Percentiles rank a stretch among this genome's conserved stretches.
phyloP scores from a whole-genome alignment of 2,888 invertebrate genomes.

The Allygus modestus region DNA sequence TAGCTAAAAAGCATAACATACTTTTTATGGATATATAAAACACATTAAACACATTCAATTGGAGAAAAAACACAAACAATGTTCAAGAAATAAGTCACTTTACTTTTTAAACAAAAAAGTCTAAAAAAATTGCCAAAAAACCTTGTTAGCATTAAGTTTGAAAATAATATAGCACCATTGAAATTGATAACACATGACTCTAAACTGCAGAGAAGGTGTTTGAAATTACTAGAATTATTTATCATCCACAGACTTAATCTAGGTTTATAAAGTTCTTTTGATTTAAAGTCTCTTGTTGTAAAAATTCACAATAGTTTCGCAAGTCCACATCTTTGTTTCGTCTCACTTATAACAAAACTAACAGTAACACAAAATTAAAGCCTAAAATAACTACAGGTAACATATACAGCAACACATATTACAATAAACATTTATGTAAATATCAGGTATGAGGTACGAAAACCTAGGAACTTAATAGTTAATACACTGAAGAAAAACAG shows the following conservation, averaged over 20 bases:
- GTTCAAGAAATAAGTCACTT: too few relatives aligned
- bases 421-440: slow-evolving; percentile 10
- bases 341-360: slow-evolving; percentile 7
- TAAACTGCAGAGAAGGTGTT: slow-evolving; percentile 8
- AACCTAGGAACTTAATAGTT: slow-evolving; percentile 20
- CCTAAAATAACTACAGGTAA: background rate
- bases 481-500: background rate
- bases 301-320: background rate
- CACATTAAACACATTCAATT: too few relatives aligned
- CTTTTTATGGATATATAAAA: too few relatives aligned
- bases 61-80: too few relatives aligned
- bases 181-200: background rate
- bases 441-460: background rate
- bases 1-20: too few relatives aligned
- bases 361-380: background rate
- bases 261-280: background rate
- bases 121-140: too few relatives aligned
- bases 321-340: background rate
- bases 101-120: too few relatives aligned
- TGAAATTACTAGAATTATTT: slow-evolving; percentile 23
- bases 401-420: background rate
- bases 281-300: slow-evolving; percentile 3
- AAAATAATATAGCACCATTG: slow-evolving; percentile 13
- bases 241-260: slow-evolving; percentile 17
- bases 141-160: background rate